Base-by-base conservation (phyloP, 2,113 vertebrate species). In the Trinectes maculatus region DNA sequence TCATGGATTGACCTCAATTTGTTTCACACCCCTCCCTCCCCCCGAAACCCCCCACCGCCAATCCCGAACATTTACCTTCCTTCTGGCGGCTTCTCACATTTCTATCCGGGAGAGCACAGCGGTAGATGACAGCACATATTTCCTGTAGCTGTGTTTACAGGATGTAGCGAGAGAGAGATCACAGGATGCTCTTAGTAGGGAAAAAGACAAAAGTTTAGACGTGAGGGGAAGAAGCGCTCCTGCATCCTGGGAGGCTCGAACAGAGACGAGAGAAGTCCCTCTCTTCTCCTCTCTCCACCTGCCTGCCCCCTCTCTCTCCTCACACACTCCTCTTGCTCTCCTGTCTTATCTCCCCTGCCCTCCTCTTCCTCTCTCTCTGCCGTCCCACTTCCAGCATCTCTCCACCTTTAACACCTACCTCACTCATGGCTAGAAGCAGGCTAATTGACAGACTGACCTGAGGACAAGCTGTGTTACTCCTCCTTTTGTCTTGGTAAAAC, bases 391-490 rank as follows among this genome's bases (percentile, higher is more conserved):
- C 59, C 36, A 63, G 36, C 24, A 54, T 73, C 42, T 26, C 48
- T 70, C 48, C 44, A 76, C 63, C 57, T 74, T 36, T 39, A 78
- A 28, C 71, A 65, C 62, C 12, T 69, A 47, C 13, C 26, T 31
- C 2, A 8, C 74, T 71, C 58, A 68, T 8, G 29, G 70, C 58
- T 29, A 44, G 64, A 80, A 53, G 10, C 26, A n/a, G 47, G 57
- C 79, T 89, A 86, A 88, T 87, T 88, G 86, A 89, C 87, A 85
- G 87, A 80, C 82, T 71, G 76, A 78, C 77, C 79, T 21, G 64
- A 74, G 57, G 65, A 84, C 83, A 84, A 82, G 55, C 53, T 44
- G 61, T 68, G 49, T 60, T 65, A 7, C 64, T 55, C 56, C 33
- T 25, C 6, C 58, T 71, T 52, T 56, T 39, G 58, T 71, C 82